These are phyloP conservation scores for Tenthredo livida DNA, from an alignment of 2,888 invertebrate species.

Conservation along the genomic window DNA sequence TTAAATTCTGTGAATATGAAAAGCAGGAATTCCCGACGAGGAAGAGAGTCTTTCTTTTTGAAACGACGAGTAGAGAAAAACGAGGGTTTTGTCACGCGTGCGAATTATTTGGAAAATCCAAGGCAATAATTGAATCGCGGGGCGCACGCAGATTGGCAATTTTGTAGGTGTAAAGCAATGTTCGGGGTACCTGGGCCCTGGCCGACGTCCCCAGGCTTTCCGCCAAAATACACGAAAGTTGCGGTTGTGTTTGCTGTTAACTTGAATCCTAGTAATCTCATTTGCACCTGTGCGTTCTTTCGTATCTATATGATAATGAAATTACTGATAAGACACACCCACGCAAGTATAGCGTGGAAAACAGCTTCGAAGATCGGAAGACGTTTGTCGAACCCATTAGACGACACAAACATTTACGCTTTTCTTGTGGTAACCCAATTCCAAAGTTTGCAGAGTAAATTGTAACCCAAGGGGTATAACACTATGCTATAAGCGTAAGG, in stretches of 20 bases:
- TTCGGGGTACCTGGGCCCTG: slow-evolving; percentile 1
- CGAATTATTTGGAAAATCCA: background rate
- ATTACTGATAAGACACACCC: slow-evolving; percentile 30
- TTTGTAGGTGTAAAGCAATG: slow-evolving; percentile 23
- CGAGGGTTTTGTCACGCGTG: background rate
- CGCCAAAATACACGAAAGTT: slow-evolving; percentile 26
- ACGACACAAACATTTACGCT: slow-evolving; percentile 58
- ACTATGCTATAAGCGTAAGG: slow-evolving; percentile 45
- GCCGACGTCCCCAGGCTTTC: background rate
- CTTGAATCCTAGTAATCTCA: slow-evolving; percentile 30
- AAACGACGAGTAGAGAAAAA: background rate
- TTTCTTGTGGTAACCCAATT: slow-evolving; percentile 63
- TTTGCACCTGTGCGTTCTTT: slow-evolving; percentile 43
- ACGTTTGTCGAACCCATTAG: slow-evolving; percentile 56
- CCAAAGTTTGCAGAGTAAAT: slow-evolving; percentile 64
- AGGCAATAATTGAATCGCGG: background rate
- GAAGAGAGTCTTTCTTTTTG: background rate
- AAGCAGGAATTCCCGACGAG: background rate
- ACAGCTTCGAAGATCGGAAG: slow-evolving; percentile 18
- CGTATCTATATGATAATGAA: slow-evolving; percentile 45
- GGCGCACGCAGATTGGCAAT: slow-evolving; percentile 17
- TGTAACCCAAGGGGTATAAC: slow-evolving; percentile 60
- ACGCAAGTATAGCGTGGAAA: slow-evolving; percentile 11
- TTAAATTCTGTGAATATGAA: background rate
- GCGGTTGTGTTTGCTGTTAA: slow-evolving; percentile 29